These are phyloP conservation scores for Agrotis puta DNA, from an alignment of 2,888 invertebrate genomes.

Conservation along the genomic window DNA sequence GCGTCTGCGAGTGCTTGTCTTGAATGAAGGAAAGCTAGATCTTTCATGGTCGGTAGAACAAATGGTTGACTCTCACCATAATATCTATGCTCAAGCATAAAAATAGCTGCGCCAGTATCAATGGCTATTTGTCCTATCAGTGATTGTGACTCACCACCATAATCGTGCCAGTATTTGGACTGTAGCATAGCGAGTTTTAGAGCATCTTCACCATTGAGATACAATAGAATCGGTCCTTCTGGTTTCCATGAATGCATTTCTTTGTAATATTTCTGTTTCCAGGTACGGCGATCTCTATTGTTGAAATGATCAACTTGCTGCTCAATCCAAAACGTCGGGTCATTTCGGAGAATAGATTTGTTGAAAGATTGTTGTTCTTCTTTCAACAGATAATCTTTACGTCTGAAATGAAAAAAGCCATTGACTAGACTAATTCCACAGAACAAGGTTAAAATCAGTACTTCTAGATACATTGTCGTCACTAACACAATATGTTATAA, in stretches of 20 bases:
- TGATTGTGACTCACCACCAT: neutral
- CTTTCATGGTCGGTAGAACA: neutral
- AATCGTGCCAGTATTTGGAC: slow-evolving; percentile 50
- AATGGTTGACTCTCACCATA: slow-evolving; percentile 18
- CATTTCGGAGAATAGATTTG: slow-evolving; percentile 31
- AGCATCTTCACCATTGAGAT: slow-evolving; percentile 76
- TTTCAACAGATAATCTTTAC: neutral
- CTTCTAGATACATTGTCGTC: slow-evolving; percentile 2
- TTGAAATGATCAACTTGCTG: slow-evolving; percentile 82
- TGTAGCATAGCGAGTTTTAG: slow-evolving; percentile 41
- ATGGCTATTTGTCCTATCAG: neutral
- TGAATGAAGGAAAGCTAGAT: slow-evolving; percentile 2
- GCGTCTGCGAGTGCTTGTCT: slow-evolving; percentile 20
- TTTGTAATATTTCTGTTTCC: slow-evolving; percentile 81
- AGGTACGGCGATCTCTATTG: slow-evolving; percentile 70
- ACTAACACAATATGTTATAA: neutral
- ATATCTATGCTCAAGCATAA: slow-evolving; percentile 68
- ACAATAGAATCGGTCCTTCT: slow-evolving; percentile 78
- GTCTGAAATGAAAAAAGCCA: slow-evolving; percentile 9
- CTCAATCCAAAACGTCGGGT: slow-evolving; percentile 73
- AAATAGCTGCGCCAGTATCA: slow-evolving; percentile 51
- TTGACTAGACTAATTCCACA: neutral
- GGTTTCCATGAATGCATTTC: slow-evolving; percentile 74
- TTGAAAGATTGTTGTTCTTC: neutral
- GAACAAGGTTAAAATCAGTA: neutral